Base-by-base conservation (phyloP, 2,888 invertebrate genomes). In the Tenthredo scrophulariae region DNA sequence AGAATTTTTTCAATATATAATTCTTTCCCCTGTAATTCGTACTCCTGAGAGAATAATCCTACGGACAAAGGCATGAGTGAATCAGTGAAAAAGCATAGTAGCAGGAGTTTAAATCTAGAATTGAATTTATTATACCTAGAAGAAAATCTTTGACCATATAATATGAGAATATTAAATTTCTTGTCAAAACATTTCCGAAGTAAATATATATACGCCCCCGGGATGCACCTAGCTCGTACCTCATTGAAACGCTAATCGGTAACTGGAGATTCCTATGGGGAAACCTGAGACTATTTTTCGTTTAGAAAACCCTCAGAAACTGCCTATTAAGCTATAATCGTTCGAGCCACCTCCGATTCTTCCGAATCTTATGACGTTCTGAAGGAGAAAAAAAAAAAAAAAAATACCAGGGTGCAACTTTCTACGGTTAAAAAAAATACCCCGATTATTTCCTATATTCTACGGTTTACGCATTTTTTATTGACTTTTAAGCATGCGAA, bases 151-250 rank as follows among this genome's bases (percentile, higher is more conserved):
- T 58, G 65, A 43, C 65, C 80, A 80, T 37, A 37, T 26, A 4
- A 18, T 33, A 84, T 65, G 65, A 80, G 80, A 84, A 87, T 90
- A 90, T 90, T 88, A 86, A 88, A 86, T 90, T 91, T 89, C 90
- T 90, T 89, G 91, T 92, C 91, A 92, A 91, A 92, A 92, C 90
- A 92, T 91, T 90, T 89, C 58, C 86, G 67, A 85, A 37, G 67
- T 26, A 65, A 65, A 58, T 33, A 10, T 62, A n/a, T 62, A 46
- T 13, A 43, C 40, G 80, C 62, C 62, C 37, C 29, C 29, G 62
- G 58, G 37, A 62, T 62, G 40, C 80, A 29, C 80, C 80, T 80
- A n/a, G 26, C 40, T 33, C 33, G 46, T 74, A 86, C 84, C 88
- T 86, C 86, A 85, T 85, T 85, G 86, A 88, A 89, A 88, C 91